Conservation (phyloP, 2,888 invertebrate genomes). For the Nycteola revayana region DNA sequence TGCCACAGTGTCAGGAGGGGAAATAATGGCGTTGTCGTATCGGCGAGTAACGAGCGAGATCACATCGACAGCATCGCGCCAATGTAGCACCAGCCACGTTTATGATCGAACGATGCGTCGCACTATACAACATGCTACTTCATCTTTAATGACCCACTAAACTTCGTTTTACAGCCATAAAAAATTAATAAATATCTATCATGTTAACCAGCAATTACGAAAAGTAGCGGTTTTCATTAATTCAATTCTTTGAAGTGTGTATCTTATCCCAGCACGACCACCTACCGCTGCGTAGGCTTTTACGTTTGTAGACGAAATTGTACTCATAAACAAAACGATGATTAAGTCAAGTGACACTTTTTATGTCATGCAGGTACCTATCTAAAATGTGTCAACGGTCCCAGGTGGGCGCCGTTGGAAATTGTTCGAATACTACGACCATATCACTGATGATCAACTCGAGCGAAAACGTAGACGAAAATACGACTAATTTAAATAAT, state of each 20-base stretch:
- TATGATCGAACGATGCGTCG: slow-evolving; percentile 48
- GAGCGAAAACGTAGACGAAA: too few relatives aligned
- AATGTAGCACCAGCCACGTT: slow-evolving; percentile 24
- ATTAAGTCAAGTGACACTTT: too few relatives aligned
- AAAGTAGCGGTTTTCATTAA: slow-evolving; percentile 22
- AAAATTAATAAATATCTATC: slow-evolving; percentile 32
- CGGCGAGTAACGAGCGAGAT: slow-evolving; percentile 44
- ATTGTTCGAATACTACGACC: too few relatives aligned
- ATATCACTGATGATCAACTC: too few relatives aligned
- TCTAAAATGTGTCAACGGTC: too few relatives aligned
- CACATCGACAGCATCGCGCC: slow-evolving; percentile 43
- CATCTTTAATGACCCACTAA: slow-evolving; percentile 23
- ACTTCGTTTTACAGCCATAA: slow-evolving; percentile 21
- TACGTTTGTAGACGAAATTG: slow-evolving; percentile 21
- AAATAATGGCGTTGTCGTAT: slow-evolving; percentile 49
- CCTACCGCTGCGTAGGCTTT: slow-evolving; percentile 21
- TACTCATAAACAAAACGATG: slow-evolving; percentile 23
- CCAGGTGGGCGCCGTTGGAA: too few relatives aligned
- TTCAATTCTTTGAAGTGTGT: slow-evolving; percentile 4
- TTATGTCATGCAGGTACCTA: too few relatives aligned
- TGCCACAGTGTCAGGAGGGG: slow-evolving; percentile 45
- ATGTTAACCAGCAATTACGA: slow-evolving; percentile 21
- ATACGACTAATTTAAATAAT: too few relatives aligned
- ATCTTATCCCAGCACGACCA: slow-evolving; percentile 20
- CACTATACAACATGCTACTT: slow-evolving; percentile 26